Base-by-base conservation (phyloP, 2,113 vertebrate species). In the Ptyas mucosa region DNA sequence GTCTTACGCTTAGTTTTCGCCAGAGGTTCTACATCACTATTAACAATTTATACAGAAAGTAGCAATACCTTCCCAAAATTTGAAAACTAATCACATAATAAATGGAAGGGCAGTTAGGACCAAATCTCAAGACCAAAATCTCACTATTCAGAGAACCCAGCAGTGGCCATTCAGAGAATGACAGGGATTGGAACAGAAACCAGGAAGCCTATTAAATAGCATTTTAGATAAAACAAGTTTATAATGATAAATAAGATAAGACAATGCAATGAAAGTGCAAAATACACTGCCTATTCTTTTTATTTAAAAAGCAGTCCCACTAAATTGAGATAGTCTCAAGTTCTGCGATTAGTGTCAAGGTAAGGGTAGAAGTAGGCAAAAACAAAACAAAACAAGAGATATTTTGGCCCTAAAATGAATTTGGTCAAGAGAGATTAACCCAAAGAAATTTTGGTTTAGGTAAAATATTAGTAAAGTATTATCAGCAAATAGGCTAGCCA, bases 401-500 rank as follows among this genome's bases (percentile, higher is more conserved):
- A 7, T 39, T 81, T 81, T 39, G 34, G 15, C 34, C 75, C 18
- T 81, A 43, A 81, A 1, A 39, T 81, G 75, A 39, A 81, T 81
- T 81, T 34, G n/a, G 18, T 43, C 34, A 81, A 81, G 75, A 81
- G 75, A 39, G n/a, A 89, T 0, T 46, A 53, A 51, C 5, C 91
- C 85, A 91, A 43, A 93, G 69, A 89, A 89, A 8, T 46, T 89
- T 61, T 94, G 75, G 92, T 91, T 58, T 61, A 94, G 87, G 75
- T 88, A 94, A 91, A 90, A 91, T 52, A 95, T 57, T 55, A 89
- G 91, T 95, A 46, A 96, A 95, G 51, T 89, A 88, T 0, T 18
- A 58, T 92, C 88, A 88, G 51, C 85, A 92, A 94, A 86, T 94
- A 95, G 87, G 88, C 93, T 93, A 93, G 93, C 93, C 94, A 0